Evolutionary conservation across 2,113 vertebrate genomes (phyloP), one percentile per base, ranked within the genome.

Genomic region (Pelecanus crispus): DNA sequence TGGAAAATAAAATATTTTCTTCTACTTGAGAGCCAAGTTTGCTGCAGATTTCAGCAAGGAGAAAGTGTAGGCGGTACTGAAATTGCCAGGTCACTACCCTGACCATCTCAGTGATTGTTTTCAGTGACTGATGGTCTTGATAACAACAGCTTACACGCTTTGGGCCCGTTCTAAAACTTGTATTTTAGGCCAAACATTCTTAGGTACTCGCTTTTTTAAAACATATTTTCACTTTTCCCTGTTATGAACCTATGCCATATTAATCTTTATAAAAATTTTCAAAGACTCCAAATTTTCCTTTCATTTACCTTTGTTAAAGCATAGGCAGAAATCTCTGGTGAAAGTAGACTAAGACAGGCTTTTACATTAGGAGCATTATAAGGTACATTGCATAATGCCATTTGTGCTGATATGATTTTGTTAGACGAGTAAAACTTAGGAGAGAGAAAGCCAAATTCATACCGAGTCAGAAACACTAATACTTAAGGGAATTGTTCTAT

Each of bases 331-430:
- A 59, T 63, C 31, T 85, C 42, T 26, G 31, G 18, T 75, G n/a
- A 92, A 96, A 63, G 63, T 59, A 91, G 58, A 62, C 34, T 81
- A 87, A 86, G 44, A 73, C 34, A 74, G 42, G 38, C 55, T 88
- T 93, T 88, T 92, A 45, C 47, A 66, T 94, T 85, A 74, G 79
- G 34, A 95, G 18, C 34, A 62, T 95, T 93, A 56, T 63, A 63
- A 73, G 61, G 38, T 84, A 44, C 34, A 38, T 82, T 94, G 78
- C 5, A 1, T 92, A 91, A 73, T 85, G n/a, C 40, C 31, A 36
- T 95, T 95, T 95, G 45, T 88, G 42, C 61, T 86, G 45, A 58
- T 92, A 34, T 21, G 62, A 22, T 96, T 94, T 86, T 88, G 36
- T 90, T 86, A 84, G 58, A 75, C 6, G 49, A 70, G 38, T 80